phyloP scores from a whole-genome alignment of 2,888 invertebrate species.

The Caradrina kadenii region DNA sequence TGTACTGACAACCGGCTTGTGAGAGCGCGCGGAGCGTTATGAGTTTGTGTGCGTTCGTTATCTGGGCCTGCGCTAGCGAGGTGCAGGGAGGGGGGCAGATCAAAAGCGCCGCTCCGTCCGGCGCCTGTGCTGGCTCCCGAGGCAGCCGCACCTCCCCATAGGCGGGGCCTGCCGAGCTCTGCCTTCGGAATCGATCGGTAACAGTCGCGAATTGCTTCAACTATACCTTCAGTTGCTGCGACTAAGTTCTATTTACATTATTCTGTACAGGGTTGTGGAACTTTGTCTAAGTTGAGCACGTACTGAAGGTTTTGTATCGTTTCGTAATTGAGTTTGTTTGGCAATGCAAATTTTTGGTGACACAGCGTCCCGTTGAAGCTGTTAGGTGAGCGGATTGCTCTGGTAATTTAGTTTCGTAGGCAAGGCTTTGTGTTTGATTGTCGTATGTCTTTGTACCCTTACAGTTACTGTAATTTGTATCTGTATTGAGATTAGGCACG shows the following conservation, averaged over 20 bases:
- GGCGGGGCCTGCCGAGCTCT: conserved; percentile 87
- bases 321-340: conserved; percentile 70
- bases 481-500: conserved; percentile 73
- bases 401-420: conserved; percentile 89
- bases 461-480: conserved; percentile 80
- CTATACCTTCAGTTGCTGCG: conserved; percentile 60
- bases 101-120: conserved; percentile 86
- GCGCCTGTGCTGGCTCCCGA: conserved; percentile 88
- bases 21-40: conserved; percentile 88
- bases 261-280: conserved; percentile 61
- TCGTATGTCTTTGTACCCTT: conserved; percentile 74
- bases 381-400: conserved; percentile 87
- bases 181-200: conserved; percentile 88
- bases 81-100: conserved; percentile 78
- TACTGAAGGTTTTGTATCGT: conserved; percentile 65
- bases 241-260: conserved; percentile 72
- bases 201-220: conserved; percentile 82
- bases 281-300: conserved; percentile 70
- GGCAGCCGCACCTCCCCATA: conserved; percentile 87
- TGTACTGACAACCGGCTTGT: conserved; percentile 87
- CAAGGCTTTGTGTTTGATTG: conserved; percentile 84
- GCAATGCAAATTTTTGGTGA: conserved; percentile 88
- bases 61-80: conserved; percentile 82
- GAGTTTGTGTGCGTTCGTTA: conserved; percentile 88
- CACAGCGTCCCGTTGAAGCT: conserved; percentile 83